Conservation (phyloP, 2,113 vertebrate species). For the Drymodes brunneopygia region DNA sequence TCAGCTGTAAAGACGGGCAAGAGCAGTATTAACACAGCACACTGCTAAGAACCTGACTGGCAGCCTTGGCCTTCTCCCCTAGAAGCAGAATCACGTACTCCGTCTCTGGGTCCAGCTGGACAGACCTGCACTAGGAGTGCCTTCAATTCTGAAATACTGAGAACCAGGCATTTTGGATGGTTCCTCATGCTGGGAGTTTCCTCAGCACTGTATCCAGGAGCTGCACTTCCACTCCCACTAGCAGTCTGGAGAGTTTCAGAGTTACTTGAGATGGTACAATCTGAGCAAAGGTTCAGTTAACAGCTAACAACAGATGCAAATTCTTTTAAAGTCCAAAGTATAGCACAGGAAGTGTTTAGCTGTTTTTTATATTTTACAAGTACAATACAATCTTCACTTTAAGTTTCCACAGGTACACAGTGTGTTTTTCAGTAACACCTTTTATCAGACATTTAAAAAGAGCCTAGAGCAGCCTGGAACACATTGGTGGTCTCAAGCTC, state of each 20-base stretch:
- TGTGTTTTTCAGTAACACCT: not conserved
- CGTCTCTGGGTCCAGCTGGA: no score
- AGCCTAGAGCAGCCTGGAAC: not conserved
- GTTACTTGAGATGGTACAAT: not conserved
- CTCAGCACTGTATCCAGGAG: not conserved
- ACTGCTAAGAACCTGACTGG: not conserved
- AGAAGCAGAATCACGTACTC: rapidly evolving
- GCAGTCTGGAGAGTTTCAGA: not conserved
- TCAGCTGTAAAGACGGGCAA: conserved; percentile 77
- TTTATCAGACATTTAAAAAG: not conserved
- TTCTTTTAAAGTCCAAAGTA: not conserved
- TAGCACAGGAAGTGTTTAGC: not conserved
- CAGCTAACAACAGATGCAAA: not conserved
- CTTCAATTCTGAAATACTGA: not conserved
- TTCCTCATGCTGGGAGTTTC: not conserved
- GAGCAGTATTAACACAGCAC: not conserved
- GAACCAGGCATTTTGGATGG: no score
- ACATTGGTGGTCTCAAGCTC: not conserved
- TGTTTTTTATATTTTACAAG: not conserved
- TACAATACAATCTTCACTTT: not conserved
- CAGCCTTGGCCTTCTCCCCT: not conserved
- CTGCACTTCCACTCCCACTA: not conserved
- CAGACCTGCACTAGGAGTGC: rapidly evolving
- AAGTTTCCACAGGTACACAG: not conserved
- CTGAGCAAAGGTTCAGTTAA: not conserved